phyloP scores from a whole-genome alignment of 2,888 invertebrate genomes.

The Caenorhabditis sp. region DNA sequence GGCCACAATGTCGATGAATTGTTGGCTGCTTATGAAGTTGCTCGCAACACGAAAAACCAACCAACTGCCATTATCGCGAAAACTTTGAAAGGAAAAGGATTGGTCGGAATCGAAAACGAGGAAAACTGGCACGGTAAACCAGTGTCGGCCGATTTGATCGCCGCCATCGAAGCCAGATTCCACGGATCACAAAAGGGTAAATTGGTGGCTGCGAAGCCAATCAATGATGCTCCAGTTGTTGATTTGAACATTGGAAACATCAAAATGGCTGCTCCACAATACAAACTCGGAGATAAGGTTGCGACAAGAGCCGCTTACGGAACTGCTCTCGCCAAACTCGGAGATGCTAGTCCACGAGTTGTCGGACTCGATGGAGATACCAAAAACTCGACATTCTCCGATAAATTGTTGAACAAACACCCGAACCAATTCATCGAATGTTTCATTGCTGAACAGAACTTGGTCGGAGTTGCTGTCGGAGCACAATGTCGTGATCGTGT shows the following conservation, averaged over 20 bases:
- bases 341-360: conserved; percentile 77
- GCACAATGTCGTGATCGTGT: conserved; percentile 90
- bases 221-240: conserved; percentile 60
- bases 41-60: conserved; percentile 69
- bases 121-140: conserved; percentile 99
- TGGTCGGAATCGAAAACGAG: conserved; percentile 84
- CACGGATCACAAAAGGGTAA: conserved; percentile 75
- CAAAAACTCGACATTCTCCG: conserved; percentile 97
- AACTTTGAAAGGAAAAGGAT: conserved; percentile 84
- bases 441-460: conserved; percentile 92
- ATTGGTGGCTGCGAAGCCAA: conserved; percentile 58
- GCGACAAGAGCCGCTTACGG: conserved; percentile 95
- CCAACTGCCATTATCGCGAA: conserved; percentile 94
- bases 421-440: conserved; percentile 89
- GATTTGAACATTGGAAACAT: conserved; percentile 48
- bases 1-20: conserved; percentile 93
- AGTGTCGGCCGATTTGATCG: conserved; percentile 72
- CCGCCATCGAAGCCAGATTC: conserved; percentile 72
- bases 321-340: conserved; percentile 87
- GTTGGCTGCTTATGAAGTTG: conserved; percentile 72
- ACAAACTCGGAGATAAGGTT: conserved; percentile 78
- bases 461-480: conserved; percentile 87
- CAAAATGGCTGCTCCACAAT: conserved; percentile 78
- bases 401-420: conserved; percentile 81
- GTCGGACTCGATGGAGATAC: conserved; percentile 96